Percentiles rank a stretch among this genome's conserved stretches.
Evolutionary conservation across 2,888 invertebrate species (phyloP).

Genomic region (Azorinus chamasolen): DNA sequence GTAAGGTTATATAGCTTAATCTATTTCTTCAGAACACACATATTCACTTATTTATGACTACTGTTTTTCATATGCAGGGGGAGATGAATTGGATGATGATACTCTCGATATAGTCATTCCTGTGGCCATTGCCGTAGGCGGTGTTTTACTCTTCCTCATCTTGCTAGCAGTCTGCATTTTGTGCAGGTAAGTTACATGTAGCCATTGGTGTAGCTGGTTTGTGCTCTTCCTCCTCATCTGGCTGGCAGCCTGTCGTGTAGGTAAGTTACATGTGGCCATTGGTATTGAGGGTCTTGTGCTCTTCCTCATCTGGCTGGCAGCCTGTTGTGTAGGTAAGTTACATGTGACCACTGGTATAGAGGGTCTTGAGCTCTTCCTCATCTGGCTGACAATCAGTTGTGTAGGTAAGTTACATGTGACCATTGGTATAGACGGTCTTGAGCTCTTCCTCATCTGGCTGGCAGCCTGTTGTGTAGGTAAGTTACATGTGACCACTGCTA

Average conservation of each 20-base stretch:
- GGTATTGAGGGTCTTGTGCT: not conserved
- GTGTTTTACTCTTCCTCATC: constrained; percentile 51
- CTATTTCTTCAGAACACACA: too few species aligned
- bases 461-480: constrained; percentile 55
- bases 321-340: not conserved
- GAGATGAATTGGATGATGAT: constrained; percentile 25
- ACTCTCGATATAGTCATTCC: constrained; percentile 45
- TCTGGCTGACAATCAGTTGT: too few species aligned
- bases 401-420: constrained; percentile 54
- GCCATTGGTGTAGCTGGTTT: not conserved
- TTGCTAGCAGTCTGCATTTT: constrained; percentile 51
- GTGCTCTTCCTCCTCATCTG: not conserved
- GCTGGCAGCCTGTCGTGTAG: not conserved
- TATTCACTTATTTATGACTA: too few species aligned
- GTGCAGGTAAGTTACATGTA: constrained; percentile 24
- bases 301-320: not conserved
- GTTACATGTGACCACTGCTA: constrained; percentile 54
- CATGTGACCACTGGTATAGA: too few species aligned
- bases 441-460: constrained; percentile 50
- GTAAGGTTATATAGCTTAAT: too few species aligned
- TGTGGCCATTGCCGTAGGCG: constrained; percentile 51
- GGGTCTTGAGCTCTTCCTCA: too few species aligned
- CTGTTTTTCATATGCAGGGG: constrained; percentile 30
- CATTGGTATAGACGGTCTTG: constrained; percentile 47
- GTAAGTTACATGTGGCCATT: not conserved